Conservation (phyloP, 2,888 invertebrate species). For the Ametastegia equiseti region DNA sequence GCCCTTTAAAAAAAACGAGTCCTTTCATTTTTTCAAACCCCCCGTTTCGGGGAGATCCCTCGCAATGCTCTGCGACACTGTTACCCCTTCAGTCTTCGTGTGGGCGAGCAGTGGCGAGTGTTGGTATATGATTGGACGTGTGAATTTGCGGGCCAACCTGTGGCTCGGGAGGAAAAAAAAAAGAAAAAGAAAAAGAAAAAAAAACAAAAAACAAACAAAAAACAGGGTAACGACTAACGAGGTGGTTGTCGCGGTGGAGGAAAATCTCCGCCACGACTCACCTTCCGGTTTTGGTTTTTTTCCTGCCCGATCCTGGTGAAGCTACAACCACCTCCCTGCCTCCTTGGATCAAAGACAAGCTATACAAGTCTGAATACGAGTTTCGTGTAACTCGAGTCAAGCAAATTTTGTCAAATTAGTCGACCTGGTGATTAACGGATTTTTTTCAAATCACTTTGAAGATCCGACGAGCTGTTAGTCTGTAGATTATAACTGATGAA, state of each 20-base stretch:
- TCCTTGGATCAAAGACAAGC: slow-evolving; percentile 37
- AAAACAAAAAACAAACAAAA: background rate
- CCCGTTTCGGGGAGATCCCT: background rate
- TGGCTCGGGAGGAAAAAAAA: slow-evolving; percentile 22
- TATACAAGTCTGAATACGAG: slow-evolving; percentile 2
- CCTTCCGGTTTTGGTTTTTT: background rate
- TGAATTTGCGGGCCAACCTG: slow-evolving; percentile 46
- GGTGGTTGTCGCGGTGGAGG: slow-evolving; percentile 36
- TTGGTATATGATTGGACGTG: slow-evolving; percentile 45
- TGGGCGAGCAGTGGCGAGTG: slow-evolving; percentile 29
- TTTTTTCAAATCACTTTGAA: background rate
- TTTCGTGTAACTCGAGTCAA: slow-evolving; percentile 6
- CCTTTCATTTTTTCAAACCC: slow-evolving; percentile 32
- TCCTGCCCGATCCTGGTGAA: background rate
- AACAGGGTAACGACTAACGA: slow-evolving; percentile 38
- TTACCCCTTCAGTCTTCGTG: slow-evolving; percentile 21
- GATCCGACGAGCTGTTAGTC: background rate
- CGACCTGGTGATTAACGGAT: background rate
- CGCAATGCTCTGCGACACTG: slow-evolving; percentile 6
- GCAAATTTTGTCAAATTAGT: slow-evolving; percentile 9
- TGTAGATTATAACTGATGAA: slow-evolving; percentile 7
- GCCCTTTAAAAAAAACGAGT: slow-evolving; percentile 40
- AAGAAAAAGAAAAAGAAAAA: background rate
- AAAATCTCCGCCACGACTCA: slow-evolving; percentile 30
- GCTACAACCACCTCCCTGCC: too few species aligned